Conservation (phyloP, 2,113 vertebrate species). For the Sclerurus mexicanus region DNA sequence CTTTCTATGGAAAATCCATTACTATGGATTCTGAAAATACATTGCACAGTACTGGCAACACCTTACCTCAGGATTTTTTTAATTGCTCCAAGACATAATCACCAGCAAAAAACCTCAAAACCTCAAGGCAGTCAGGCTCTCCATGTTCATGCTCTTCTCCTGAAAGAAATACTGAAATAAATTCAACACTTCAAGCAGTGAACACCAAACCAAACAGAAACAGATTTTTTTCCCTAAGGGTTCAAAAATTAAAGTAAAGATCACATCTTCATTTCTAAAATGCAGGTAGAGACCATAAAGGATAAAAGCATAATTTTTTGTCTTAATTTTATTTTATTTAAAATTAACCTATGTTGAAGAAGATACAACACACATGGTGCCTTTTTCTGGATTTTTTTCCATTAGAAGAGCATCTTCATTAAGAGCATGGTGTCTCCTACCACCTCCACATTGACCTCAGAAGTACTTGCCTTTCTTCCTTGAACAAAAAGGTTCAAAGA, state of each 20-base stretch:
- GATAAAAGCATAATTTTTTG: neutral
- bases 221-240: neutral
- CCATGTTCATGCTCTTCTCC: neutral
- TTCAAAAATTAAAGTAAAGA: neutral
- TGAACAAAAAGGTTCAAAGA: neutral
- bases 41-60: neutral
- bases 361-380: accelerated
- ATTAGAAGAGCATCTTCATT: neutral
- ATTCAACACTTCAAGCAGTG: neutral
- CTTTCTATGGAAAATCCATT: no score
- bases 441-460: neutral
- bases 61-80: neutral
- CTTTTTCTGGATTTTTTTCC: neutral
- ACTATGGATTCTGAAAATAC: neutral
- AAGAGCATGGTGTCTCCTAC: neutral
- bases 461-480: neutral
- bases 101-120: no score
- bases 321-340: neutral
- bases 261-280: neutral
- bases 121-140: neutral
- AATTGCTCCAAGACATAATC: neutral
- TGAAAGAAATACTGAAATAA: neutral
- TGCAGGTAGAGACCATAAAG: neutral
- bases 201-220: neutral
- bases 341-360: neutral